These are phyloP conservation scores for Galerucella nymphaeae DNA, from an alignment of 2,888 invertebrate genomes.

Conservation along the genomic window DNA sequence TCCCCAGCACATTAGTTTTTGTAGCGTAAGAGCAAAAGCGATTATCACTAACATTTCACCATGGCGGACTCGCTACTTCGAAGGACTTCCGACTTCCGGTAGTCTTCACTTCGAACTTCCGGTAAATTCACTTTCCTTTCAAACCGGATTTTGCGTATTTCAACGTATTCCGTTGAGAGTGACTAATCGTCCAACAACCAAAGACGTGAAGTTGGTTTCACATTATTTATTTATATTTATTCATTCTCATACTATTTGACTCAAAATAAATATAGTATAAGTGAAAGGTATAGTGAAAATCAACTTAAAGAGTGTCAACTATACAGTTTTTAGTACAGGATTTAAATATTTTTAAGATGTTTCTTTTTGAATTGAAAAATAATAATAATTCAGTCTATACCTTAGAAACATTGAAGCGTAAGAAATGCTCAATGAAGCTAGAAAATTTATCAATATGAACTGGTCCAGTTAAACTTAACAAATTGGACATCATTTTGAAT, in stretches of 20 bases:
- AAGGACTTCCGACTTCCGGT: conserved; percentile 60
- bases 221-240: background rate
- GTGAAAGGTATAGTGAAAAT: too few species aligned
- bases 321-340: too few species aligned
- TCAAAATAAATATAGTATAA: too few species aligned
- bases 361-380: too few species aligned
- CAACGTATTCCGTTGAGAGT: conserved; percentile 14
- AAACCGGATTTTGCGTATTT: conserved; percentile 34
- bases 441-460: too few species aligned
- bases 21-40: conserved; percentile 49
- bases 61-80: conserved; percentile 51
- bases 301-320: too few species aligned
- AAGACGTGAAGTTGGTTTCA: background rate
- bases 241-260: background rate
- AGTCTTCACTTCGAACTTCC: conserved; percentile 61
- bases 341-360: too few species aligned
- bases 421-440: too few species aligned
- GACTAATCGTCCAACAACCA: background rate
- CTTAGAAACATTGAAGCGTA: too few species aligned
- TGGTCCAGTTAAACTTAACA: too few species aligned
- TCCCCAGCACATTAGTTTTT: conserved; percentile 54
- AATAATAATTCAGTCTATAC: too few species aligned
- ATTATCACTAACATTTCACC: conserved; percentile 51
- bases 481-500: too few species aligned
- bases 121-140: conserved; percentile 45